Evolutionary conservation across 2,113 vertebrate genomes (phyloP).

Genomic region (Callocephalon fimbriatum): DNA sequence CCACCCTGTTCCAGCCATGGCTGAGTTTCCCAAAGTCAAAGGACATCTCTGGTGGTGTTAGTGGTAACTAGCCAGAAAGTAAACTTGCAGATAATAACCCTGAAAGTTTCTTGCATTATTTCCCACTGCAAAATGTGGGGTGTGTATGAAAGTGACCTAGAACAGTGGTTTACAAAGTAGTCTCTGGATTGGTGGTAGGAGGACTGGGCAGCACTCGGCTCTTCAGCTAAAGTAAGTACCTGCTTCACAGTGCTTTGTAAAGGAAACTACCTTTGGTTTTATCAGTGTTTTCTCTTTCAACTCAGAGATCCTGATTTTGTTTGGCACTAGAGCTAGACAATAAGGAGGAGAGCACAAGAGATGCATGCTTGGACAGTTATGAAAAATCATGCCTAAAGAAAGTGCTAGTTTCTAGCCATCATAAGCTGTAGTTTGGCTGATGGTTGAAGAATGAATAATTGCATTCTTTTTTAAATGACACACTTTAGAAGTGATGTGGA

Average conservation of each 20-base stretch:
- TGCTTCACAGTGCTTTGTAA: not conserved
- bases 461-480: conserved; percentile 30
- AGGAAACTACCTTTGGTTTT: not conserved
- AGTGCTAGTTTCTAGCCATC: not conserved
- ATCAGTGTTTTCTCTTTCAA: not conserved
- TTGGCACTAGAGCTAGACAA: not conserved
- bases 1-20: not conserved
- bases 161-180: not conserved
- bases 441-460: conserved; percentile 18
- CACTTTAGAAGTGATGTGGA: not conserved
- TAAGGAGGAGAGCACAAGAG: not conserved
- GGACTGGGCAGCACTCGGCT: not conserved
- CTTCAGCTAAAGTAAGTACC: not conserved
- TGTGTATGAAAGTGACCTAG: not conserved
- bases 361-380: not conserved
- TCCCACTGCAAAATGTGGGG: not conserved
- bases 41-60: not conserved
- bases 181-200: not conserved
- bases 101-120: not conserved
- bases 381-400: not conserved
- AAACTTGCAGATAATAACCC: not conserved
- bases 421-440: not conserved
- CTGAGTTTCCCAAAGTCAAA: not conserved
- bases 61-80: not conserved
- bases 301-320: not conserved